These are phyloP conservation scores for Acleris emargana DNA, from an alignment of 2,888 invertebrate genomes.

Conservation along the genomic window DNA sequence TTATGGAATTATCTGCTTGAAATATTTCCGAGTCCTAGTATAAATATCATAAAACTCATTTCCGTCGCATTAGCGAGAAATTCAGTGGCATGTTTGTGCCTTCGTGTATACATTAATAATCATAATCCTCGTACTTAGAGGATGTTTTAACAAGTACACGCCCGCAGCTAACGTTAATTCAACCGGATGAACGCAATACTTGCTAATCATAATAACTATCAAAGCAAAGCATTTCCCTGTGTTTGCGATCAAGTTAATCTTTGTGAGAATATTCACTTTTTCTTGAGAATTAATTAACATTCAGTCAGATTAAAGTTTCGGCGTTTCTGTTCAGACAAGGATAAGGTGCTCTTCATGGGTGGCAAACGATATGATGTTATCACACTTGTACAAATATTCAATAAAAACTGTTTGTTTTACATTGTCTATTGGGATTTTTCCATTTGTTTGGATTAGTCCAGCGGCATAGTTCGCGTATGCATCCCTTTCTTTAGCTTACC, in stretches of 20 bases:
- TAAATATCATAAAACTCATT: neutral
- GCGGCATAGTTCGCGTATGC: too few relatives aligned
- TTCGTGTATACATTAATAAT: constrained; percentile 22
- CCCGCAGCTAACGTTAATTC: constrained; percentile 51
- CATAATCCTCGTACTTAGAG: constrained; percentile 43
- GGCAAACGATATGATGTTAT: constrained; percentile 22
- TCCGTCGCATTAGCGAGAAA: neutral
- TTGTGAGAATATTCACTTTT: constrained; percentile 23
- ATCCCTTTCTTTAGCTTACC: too few relatives aligned
- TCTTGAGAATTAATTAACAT: neutral
- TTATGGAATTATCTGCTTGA: too few relatives aligned
- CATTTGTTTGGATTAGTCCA: constrained; percentile 1
- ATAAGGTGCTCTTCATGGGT: constrained; percentile 24
- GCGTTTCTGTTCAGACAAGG: too few relatives aligned
- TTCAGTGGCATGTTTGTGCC: neutral
- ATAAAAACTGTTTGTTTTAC: constrained; percentile 17
- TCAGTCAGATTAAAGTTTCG: neutral
- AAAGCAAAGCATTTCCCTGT: constrained; percentile 55
- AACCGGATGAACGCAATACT: constrained; percentile 57
- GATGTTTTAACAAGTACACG: constrained; percentile 54
- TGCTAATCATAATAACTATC: constrained; percentile 62
- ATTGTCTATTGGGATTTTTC: constrained; percentile 10
- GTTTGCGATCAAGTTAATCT: constrained; percentile 41
- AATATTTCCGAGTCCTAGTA: neutral
- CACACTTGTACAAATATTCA: constrained; percentile 33